Evolutionary conservation across 2,797 vertebrate species (phyloP).

Genomic region (Perodicticus potto): DNA sequence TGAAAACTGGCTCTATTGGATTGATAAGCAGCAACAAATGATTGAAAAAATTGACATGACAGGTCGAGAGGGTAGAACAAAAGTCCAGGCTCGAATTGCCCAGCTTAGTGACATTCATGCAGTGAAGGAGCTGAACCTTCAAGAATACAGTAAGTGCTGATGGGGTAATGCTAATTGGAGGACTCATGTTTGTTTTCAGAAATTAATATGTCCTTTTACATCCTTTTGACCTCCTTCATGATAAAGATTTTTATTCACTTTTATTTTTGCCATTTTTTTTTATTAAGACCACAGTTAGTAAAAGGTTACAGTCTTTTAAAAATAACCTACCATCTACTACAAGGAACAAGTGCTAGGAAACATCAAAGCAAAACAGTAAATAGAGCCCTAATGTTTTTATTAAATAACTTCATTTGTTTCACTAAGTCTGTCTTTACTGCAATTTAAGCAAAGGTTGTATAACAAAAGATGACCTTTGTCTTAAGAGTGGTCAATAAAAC

Average conservation of each 20-base stretch:
- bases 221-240: not conserved
- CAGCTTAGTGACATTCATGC: conserved; percentile 98
- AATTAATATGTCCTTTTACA: not conserved
- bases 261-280: conserved; percentile 5
- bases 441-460: no score
- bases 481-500: no score
- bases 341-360: not conserved
- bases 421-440: no score
- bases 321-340: not conserved
- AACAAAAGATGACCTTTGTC: no score
- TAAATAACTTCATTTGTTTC: no score
- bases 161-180: not conserved
- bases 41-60: conserved; percentile 98
- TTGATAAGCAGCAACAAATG: conserved; percentile 99
- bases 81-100: conserved; percentile 97
- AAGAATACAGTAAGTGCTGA: conserved; percentile 94
- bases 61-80: conserved; percentile 95
- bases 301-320: not conserved
- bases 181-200: not conserved
- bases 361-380: no score
- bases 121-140: conserved; percentile 94
- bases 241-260: not conserved
- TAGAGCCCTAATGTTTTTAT: no score
- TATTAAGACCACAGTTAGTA: conserved; percentile 27
- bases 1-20: conserved; percentile 97